These are phyloP conservation scores for Rhingia campestris DNA, from an alignment of 2,888 invertebrate genomes.

Conservation along the genomic window DNA sequence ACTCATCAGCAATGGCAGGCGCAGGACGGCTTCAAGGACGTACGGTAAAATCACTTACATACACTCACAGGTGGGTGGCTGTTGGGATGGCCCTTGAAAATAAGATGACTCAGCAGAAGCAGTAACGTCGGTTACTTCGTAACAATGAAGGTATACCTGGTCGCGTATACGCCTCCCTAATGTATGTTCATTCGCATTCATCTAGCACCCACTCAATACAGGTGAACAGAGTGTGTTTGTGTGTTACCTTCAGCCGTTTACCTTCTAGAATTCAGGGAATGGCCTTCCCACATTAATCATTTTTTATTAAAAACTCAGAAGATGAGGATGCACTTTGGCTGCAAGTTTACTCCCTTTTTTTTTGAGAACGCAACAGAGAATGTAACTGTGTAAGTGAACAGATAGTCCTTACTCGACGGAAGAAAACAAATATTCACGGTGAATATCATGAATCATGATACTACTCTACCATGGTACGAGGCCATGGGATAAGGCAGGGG, in stretches of 20 bases:
- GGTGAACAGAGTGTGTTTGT: slow-evolving; percentile 9
- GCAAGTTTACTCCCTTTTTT: slow-evolving; percentile 62
- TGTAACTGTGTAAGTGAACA: slow-evolving; percentile 13
- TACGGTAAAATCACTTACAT: slow-evolving; percentile 61
- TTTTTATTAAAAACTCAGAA: slow-evolving; percentile 71
- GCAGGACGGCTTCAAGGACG: slow-evolving; percentile 42
- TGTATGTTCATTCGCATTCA: slow-evolving; percentile 9
- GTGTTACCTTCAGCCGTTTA: slow-evolving; percentile 18
- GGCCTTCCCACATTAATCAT: slow-evolving; percentile 69
- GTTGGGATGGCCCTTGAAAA: slow-evolving; percentile 50
- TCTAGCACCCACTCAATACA: slow-evolving; percentile 1
- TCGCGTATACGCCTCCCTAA: slow-evolving; percentile 27
- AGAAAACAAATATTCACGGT: no score
- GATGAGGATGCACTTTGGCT: slow-evolving; percentile 69
- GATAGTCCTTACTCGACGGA: slow-evolving; percentile 6
- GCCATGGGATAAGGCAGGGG: slow-evolving; percentile 17
- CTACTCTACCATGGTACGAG: not conserved
- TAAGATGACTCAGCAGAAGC: slow-evolving; percentile 44
- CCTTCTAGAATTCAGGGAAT: slow-evolving; percentile 51
- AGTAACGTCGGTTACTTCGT: slow-evolving; percentile 37
- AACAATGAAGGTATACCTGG: slow-evolving; percentile 38
- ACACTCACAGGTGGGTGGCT: slow-evolving; percentile 66
- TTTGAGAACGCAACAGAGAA: slow-evolving; percentile 8
- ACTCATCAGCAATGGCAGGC: no score
- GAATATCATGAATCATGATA: slow-evolving; percentile 12